These are phyloP conservation scores for Oedothorax gibbosus DNA, from an alignment of 1,140 invertebrate genomes.

Conservation along the genomic window DNA sequence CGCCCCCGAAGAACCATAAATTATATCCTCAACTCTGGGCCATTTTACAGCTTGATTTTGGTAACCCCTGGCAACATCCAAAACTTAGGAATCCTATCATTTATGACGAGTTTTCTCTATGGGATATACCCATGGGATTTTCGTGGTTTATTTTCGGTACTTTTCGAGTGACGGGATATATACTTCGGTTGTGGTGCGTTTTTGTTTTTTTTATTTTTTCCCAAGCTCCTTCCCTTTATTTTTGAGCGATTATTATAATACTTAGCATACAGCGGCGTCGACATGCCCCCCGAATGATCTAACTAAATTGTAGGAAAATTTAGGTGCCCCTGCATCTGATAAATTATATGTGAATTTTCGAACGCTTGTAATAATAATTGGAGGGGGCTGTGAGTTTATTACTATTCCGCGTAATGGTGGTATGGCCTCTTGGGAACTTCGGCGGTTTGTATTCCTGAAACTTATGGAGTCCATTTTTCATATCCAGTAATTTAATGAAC, in stretches of 20 bases:
- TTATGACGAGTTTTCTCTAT: conserved; percentile 44
- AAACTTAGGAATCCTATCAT: conserved; percentile 56
- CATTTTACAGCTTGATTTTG: conserved; percentile 57
- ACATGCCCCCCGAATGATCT: conserved; percentile 37
- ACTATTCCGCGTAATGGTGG: conserved; percentile 47
- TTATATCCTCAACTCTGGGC: conserved; percentile 45
- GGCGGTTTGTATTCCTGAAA: conserved; percentile 18
- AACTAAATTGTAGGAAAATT: conserved; percentile 56
- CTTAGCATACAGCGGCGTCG: conserved; percentile 55
- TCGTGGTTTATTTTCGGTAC: conserved; percentile 45
- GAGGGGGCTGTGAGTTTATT: conserved; percentile 43
- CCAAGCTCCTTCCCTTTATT: conserved; percentile 37
- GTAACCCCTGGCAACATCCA: conserved; percentile 54
- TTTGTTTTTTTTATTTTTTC: conserved; percentile 25
- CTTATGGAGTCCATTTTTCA: conserved; percentile 51
- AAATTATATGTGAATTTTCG: conserved; percentile 57
- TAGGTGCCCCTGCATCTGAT: conserved; percentile 32
- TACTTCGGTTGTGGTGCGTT: conserved; percentile 6
- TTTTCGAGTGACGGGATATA: conserved; percentile 50
- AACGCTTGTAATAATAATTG: conserved; percentile 55
- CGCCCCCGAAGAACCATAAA: conserved; percentile 48
- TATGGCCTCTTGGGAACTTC: conserved; percentile 9
- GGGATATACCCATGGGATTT: conserved; percentile 31
- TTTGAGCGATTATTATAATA: conserved; percentile 41
- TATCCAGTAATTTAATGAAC: conserved; percentile 46